A percentile compares a stretch with the other conserved stretches of the same genome.
Conservation (phyloP, 2,888 invertebrate species). For the Andrena trimmerana region DNA sequence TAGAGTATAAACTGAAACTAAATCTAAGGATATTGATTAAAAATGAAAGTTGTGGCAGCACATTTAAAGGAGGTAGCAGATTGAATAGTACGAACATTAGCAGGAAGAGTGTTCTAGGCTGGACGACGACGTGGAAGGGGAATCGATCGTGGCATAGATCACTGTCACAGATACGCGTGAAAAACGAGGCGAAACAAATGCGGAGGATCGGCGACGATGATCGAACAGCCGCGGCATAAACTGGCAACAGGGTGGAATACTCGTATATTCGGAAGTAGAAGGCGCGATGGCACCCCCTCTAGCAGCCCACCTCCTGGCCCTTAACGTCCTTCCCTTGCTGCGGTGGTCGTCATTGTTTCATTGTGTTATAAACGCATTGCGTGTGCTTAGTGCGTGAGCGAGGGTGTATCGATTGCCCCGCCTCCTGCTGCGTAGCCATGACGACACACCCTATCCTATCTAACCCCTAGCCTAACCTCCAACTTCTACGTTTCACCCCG, state of each 20-base stretch:
- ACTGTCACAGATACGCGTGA: constrained; percentile 24
- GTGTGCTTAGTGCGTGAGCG: constrained; percentile 86
- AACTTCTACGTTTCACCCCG: constrained; percentile 74
- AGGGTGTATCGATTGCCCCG: constrained; percentile 91
- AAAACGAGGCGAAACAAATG: constrained; percentile 13
- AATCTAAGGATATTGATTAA: too few species aligned
- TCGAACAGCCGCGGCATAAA: constrained; percentile 32
- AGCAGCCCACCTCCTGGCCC: constrained; percentile 48
- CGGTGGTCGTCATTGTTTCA: constrained; percentile 81
- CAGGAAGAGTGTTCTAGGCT: not conserved
- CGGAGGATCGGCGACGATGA: constrained; percentile 24
- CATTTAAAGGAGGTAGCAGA: too few species aligned
- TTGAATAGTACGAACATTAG: too few species aligned
- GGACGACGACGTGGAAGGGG: constrained; percentile 20
- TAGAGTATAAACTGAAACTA: too few species aligned
- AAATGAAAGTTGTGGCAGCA: too few species aligned
- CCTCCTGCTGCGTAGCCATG: constrained; percentile 87
- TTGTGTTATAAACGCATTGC: constrained; percentile 82
- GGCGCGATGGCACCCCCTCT: constrained; percentile 72
- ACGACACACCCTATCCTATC: constrained; percentile 85
- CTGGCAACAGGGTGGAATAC: constrained; percentile 42
- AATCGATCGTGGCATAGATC: constrained; percentile 32
- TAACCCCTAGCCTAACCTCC: constrained; percentile 82
- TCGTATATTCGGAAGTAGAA: constrained; percentile 73
- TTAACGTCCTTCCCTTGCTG: constrained; percentile 67